A percentile compares a stretch with the other conserved stretches of the same genome.
These are phyloP conservation scores for Drosophila micromelanica DNA, from an alignment of 1,140 invertebrate genomes.

Conservation along the genomic window DNA sequence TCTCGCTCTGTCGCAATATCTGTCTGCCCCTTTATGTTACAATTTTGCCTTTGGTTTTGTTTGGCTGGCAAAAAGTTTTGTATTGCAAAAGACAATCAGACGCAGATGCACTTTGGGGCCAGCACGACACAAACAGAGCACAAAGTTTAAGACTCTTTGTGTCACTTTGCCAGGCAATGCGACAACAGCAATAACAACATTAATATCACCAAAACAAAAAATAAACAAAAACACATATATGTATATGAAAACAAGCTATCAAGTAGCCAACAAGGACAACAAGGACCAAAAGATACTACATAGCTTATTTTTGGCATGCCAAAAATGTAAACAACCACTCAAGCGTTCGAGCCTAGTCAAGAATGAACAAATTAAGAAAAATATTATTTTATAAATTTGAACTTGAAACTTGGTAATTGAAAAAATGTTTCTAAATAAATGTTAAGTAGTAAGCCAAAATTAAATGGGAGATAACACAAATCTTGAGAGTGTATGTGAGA, in stretches of 20 bases:
- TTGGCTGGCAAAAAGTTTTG: constrained; percentile 64
- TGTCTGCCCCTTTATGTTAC: constrained; percentile 19
- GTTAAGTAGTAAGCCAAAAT: too few relatives aligned
- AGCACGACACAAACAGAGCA: constrained; percentile 40
- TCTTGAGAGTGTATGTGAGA: too few relatives aligned
- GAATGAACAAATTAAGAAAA: not conserved
- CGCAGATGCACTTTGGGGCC: constrained; percentile 65
- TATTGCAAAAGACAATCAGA: constrained; percentile 78
- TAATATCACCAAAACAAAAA: not conserved
- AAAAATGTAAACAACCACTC: constrained; percentile 9
- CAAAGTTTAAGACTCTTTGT: constrained; percentile 52
- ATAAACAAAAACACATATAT: constrained; percentile 12
- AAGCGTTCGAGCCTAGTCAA: not conserved
- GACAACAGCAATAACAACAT: constrained; percentile 7
- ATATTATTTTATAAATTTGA: constrained; percentile 4
- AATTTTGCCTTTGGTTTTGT: constrained; percentile 44
- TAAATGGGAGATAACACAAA: too few relatives aligned
- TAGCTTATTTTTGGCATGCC: not conserved
- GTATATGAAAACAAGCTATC: constrained; percentile 23
- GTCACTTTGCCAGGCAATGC: constrained; percentile 42
- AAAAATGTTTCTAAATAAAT: not conserved
- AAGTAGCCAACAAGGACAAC: constrained; percentile 14
- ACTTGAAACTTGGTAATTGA: not conserved
- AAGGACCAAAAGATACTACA: not conserved
- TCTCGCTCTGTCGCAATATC: constrained; percentile 5